These are phyloP conservation scores for Dasypogon diadema DNA, from an alignment of 2,888 invertebrate species.

Conservation along the genomic window DNA sequence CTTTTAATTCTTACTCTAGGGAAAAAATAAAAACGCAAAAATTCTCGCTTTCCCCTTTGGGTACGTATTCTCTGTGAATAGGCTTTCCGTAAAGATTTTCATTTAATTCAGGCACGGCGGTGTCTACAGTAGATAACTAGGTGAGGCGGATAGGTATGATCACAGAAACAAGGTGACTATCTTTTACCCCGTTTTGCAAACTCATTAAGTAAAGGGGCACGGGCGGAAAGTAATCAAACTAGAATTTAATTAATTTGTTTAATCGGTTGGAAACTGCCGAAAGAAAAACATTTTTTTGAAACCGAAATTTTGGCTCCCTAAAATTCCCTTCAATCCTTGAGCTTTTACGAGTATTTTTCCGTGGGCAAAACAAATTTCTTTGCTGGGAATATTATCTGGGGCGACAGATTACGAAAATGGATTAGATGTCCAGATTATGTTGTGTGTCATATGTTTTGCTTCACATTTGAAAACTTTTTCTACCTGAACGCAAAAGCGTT, in stretches of 20 bases:
- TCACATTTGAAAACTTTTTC: too few relatives aligned
- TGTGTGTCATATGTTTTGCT: too few relatives aligned
- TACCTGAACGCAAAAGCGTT: too few relatives aligned
- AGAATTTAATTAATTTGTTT: slow-evolving; percentile 47
- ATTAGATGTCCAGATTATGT: too few relatives aligned
- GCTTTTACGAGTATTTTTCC: not conserved
- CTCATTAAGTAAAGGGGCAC: slow-evolving; percentile 13
- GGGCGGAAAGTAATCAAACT: slow-evolving; percentile 43
- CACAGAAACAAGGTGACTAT: slow-evolving; percentile 21
- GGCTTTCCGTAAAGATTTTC: slow-evolving; percentile 8
- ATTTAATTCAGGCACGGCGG: not conserved
- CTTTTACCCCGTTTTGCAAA: slow-evolving; percentile 25
- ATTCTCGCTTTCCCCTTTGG: not conserved
- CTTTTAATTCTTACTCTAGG: too few relatives aligned
- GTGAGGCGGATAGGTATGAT: not conserved
- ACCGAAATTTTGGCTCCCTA: not conserved
- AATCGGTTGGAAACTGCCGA: slow-evolving; percentile 28
- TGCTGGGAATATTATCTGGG: not conserved
- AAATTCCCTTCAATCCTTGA: not conserved
- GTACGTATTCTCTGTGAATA: not conserved
- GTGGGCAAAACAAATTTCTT: not conserved
- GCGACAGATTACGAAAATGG: too few relatives aligned
- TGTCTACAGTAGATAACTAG: not conserved
- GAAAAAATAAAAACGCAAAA: not conserved
- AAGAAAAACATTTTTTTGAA: not conserved